Conservation (phyloP, 2,888 invertebrate species). For the Formica aserva region DNA sequence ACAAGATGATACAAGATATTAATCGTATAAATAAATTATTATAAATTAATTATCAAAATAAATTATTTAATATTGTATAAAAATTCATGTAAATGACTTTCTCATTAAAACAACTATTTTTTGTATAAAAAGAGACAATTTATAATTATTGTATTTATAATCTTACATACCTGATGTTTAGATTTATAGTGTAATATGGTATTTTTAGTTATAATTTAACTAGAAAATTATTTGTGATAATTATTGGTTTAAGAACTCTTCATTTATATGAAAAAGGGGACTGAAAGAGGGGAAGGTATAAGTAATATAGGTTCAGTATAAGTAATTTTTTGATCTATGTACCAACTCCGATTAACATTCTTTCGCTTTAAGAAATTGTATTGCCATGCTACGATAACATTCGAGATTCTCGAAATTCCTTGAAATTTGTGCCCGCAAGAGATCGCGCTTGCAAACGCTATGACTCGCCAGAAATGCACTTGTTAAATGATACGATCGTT, state of each 20-base stretch:
- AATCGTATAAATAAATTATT: background rate
- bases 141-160: background rate
- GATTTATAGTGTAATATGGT: background rate
- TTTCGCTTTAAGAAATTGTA: constrained; percentile 58
- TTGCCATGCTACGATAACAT: constrained; percentile 31
- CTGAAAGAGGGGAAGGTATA: background rate
- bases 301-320: background rate
- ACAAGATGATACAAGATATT: background rate
- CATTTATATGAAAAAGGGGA: background rate
- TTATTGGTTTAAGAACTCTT: background rate
- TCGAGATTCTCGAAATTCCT: constrained; percentile 64
- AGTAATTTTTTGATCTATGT: constrained; percentile 37
- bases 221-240: background rate
- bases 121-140: background rate
- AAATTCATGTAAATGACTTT: background rate
- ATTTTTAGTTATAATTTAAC: background rate
- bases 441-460: constrained; percentile 37
- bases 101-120: background rate
- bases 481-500: constrained; percentile 30
- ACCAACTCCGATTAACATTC: background rate
- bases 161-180: background rate
- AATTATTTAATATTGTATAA: background rate
- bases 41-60: background rate
- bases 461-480: constrained; percentile 46
- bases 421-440: constrained; percentile 17